A percentile compares a stretch with the other conserved stretches of the same genome.
Evolutionary conservation across 2,113 vertebrate genomes (phyloP).

Genomic region (Semicossyphus pulcher): DNA sequence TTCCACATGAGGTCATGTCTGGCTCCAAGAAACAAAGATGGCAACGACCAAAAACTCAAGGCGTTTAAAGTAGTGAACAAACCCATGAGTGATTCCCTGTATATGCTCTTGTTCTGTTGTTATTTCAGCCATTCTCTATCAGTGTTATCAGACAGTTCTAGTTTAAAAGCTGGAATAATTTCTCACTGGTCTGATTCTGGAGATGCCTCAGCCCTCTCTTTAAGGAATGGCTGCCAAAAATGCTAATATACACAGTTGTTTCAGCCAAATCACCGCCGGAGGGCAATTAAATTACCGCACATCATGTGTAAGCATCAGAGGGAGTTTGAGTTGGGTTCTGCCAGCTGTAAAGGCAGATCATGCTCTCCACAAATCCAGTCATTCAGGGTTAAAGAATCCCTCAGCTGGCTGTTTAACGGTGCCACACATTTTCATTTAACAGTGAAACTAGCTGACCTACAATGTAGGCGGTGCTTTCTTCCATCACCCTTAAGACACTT

Average conservation of each 20-base stretch:
- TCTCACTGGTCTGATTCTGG: slow-evolving; percentile 40
- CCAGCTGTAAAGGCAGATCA: slow-evolving; percentile 26
- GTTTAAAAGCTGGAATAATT: slow-evolving; percentile 29
- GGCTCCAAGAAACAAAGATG: too few relatives aligned
- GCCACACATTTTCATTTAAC: slow-evolving; percentile 2
- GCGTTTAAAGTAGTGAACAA: too few relatives aligned
- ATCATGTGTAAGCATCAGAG: slow-evolving; percentile 27
- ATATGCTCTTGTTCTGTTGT: too few relatives aligned
- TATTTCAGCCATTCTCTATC: too few relatives aligned
- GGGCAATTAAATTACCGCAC: slow-evolving; percentile 16
- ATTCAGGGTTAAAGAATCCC: background rate
- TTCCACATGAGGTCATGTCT: too few relatives aligned
- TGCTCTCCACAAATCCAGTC: slow-evolving; percentile 1
- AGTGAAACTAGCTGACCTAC: slow-evolving; percentile 11
- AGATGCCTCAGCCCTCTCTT: slow-evolving; percentile 26
- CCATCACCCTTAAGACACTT: background rate
- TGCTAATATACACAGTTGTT: slow-evolving; percentile 14
- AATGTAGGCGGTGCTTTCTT: slow-evolving; percentile 14
- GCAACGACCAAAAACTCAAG: too few relatives aligned
- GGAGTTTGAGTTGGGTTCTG: slow-evolving; percentile 5
- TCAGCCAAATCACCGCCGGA: slow-evolving; percentile 18
- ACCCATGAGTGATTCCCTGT: too few relatives aligned
- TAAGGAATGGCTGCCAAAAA: slow-evolving; percentile 24
- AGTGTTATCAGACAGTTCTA: too few relatives aligned
- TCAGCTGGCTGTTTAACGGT: background rate